Evolutionary conservation across 2,113 vertebrate species (phyloP).

Genomic region (Chamaea fasciata): DNA sequence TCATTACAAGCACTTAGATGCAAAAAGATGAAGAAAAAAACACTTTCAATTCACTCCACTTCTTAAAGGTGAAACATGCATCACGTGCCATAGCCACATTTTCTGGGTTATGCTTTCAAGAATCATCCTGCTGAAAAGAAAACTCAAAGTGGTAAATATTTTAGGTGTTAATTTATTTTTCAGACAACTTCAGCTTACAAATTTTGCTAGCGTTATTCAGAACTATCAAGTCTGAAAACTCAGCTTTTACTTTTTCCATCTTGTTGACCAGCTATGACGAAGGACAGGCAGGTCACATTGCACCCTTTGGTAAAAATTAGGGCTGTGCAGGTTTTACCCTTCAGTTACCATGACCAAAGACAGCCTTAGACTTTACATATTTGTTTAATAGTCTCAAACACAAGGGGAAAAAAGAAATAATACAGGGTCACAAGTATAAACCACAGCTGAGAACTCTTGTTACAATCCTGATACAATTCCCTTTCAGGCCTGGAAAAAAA

Average conservation of each 20-base stretch:
- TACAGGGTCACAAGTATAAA: not conserved
- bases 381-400: not conserved
- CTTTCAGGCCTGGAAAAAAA: not conserved
- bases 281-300: not conserved
- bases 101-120: not conserved
- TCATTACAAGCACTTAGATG: not conserved
- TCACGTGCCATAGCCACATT: not conserved
- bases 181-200: not conserved
- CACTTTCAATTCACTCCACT: not conserved
- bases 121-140: not conserved
- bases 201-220: not conserved
- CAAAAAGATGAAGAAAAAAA: not conserved
- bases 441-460: not conserved
- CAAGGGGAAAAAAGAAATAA: not conserved
- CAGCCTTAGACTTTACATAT: not conserved
- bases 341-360: not conserved
- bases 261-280: not conserved
- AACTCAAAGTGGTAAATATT: constrained; percentile 11
- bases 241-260: not conserved
- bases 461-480: not conserved
- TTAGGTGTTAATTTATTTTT: not conserved
- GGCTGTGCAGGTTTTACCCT: not conserved
- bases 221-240: not conserved
- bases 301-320: not conserved
- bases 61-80: not conserved